These are phyloP conservation scores for Byasa hedistus DNA, from an alignment of 2,888 invertebrate genomes.

Conservation along the genomic window DNA sequence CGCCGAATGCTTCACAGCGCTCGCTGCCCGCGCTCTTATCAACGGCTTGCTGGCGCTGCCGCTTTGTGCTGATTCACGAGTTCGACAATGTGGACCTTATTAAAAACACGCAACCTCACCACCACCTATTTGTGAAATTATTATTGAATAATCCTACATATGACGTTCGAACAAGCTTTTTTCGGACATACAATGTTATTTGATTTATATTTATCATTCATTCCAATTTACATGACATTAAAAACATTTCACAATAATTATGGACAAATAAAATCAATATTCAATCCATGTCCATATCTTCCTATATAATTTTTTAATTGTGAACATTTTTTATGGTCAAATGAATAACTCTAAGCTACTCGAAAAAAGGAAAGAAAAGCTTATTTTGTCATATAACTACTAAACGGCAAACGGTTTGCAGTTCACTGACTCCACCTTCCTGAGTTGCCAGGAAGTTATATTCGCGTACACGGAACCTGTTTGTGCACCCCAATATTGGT, in stretches of 20 bases:
- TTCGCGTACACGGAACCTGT: conserved; percentile 72
- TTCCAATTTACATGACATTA: too few relatives aligned
- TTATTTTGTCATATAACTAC: conserved; percentile 73
- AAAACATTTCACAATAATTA: too few relatives aligned
- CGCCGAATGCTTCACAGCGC: conserved; percentile 14
- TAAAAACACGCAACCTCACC: conserved; percentile 25
- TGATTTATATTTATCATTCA: not conserved
- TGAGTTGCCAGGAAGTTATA: conserved; percentile 71
- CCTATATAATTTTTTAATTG: conserved; percentile 5
- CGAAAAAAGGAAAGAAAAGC: conserved; percentile 45
- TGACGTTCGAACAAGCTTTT: not conserved
- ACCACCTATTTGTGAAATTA: conserved; percentile 9
- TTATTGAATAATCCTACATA: not conserved
- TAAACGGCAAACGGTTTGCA: conserved; percentile 71
- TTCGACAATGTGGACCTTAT: conserved; percentile 26
- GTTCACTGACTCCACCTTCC: conserved; percentile 76
- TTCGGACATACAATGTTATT: not conserved
- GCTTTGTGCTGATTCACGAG: conserved; percentile 30
- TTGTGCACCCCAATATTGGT: conserved; percentile 65
- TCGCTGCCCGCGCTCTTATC: conserved; percentile 18
- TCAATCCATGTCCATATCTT: too few relatives aligned
- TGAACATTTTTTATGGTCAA: not conserved
- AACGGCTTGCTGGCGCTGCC: conserved; percentile 8
- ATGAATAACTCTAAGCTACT: not conserved
- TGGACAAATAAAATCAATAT: too few relatives aligned